Conservation (phyloP, 1,140 invertebrate species). For the Hycleus cichorii region DNA sequence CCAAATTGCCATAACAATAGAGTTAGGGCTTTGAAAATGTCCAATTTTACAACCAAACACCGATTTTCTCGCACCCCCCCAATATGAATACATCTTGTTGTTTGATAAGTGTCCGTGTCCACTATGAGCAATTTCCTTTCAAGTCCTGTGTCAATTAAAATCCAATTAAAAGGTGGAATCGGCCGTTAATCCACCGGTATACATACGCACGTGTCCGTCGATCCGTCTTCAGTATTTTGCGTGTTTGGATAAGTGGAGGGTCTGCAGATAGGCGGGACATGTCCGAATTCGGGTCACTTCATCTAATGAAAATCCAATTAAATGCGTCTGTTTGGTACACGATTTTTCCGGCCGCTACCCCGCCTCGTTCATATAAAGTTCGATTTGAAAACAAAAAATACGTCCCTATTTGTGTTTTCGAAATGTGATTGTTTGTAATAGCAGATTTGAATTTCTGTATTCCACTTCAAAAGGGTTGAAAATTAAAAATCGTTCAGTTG, state of each 20-base stretch:
- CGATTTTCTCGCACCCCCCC: background rate
- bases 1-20: too few relatives aligned
- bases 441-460: background rate
- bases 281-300: conserved; percentile 8
- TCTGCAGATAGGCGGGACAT: conserved; percentile 8
- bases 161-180: conserved; percentile 26
- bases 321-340: conserved; percentile 11
- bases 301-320: conserved; percentile 17
- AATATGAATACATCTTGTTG: background rate
- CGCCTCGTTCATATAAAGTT: too few relatives aligned
- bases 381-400: background rate
- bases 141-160: conserved; percentile 29
- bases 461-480: too few relatives aligned
- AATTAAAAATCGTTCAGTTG: too few relatives aligned
- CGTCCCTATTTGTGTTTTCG: conserved; percentile 1
- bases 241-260: conserved; percentile 19
- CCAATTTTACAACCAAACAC: too few relatives aligned
- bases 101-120: background rate
- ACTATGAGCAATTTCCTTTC: conserved; percentile 12
- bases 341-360: background rate
- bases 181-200: conserved; percentile 24
- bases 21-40: too few relatives aligned
- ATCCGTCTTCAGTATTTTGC: conserved; percentile 22
- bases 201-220: conserved; percentile 21
- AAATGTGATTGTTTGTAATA: background rate